These are phyloP conservation scores for Lampropteryx suffumata DNA, from an alignment of 2,888 invertebrate species.

Conservation along the genomic window DNA sequence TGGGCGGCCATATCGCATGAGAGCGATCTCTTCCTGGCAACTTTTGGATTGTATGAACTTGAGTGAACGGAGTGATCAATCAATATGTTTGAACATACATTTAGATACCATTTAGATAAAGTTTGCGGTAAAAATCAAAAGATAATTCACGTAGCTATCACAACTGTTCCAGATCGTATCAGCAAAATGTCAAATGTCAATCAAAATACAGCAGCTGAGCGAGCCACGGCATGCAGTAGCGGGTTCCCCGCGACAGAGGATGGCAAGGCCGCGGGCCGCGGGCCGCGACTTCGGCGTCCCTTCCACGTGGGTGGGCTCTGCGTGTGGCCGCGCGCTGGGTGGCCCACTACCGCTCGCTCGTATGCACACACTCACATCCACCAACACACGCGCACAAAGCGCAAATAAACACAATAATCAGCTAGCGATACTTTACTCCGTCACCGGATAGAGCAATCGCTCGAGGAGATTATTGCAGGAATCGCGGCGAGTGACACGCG, in stretches of 20 bases:
- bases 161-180: conserved; percentile 21
- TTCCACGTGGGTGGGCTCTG: conserved; percentile 80
- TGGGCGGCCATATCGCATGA: too few species aligned
- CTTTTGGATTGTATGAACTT: too few species aligned
- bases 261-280: conserved; percentile 45
- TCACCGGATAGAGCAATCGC: conserved; percentile 80
- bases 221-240: conserved; percentile 33
- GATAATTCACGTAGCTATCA: conserved; percentile 16
- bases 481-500: conserved; percentile 71
- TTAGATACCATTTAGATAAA: too few species aligned
- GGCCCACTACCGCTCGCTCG: conserved; percentile 71
- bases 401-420: conserved; percentile 82
- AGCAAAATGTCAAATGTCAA: conserved; percentile 63
- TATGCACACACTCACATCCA: conserved; percentile 66
- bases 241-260: conserved; percentile 33
- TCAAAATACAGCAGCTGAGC: conserved; percentile 43
- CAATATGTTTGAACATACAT: too few species aligned
- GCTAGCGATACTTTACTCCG: conserved; percentile 80
- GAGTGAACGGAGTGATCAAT: too few species aligned
- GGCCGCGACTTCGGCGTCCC: conserved; percentile 68
- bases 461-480: conserved; percentile 67
- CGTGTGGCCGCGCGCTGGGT: conserved; percentile 82
- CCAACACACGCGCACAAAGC: conserved; percentile 66
- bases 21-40: too few species aligned
- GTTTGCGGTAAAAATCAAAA: conserved; percentile 8